Percentiles rank a stretch among this genome's conserved stretches.
Conservation (phyloP, 2,797 vertebrate species). For the Erethizon dorsatum region DNA sequence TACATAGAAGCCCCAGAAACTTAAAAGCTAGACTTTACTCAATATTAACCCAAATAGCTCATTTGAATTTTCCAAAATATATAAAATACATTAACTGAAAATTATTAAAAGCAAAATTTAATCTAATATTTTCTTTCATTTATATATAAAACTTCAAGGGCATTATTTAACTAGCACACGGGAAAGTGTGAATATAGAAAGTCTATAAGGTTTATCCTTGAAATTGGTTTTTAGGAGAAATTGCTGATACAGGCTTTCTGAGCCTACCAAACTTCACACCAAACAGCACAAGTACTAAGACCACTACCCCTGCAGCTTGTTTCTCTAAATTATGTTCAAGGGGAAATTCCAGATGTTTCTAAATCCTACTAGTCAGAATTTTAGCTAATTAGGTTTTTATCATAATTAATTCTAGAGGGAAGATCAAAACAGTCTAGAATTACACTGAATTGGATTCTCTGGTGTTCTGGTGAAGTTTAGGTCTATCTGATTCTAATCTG, state of each 20-base stretch:
- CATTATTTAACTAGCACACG: background rate
- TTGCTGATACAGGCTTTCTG: background rate
- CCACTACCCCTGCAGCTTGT: background rate
- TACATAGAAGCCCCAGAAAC: background rate
- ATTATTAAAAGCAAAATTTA: constrained; percentile 4
- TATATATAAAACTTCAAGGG: background rate
- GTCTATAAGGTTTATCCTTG: background rate
- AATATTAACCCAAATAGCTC: background rate
- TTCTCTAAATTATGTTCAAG: constrained; percentile 13
- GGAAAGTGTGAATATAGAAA: background rate
- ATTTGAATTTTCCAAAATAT: constrained; percentile 21
- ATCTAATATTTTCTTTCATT: constrained; percentile 57
- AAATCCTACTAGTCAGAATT: constrained; percentile 37
- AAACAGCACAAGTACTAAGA: background rate
- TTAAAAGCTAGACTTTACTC: background rate
- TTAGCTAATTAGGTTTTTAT: background rate
- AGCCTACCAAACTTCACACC: constrained; percentile 15
- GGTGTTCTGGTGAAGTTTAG: constrained; percentile 32
- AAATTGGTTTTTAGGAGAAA: constrained; percentile 47
- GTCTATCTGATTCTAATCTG: constrained; percentile 13
- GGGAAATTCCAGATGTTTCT: constrained; percentile 56
- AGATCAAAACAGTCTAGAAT: constrained; percentile 56
- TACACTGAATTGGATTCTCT: background rate
- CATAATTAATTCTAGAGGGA: background rate
- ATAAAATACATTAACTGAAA: constrained; percentile 30